These are phyloP conservation scores for Seriola rivoliana DNA, from an alignment of 2,113 vertebrate genomes.

Conservation along the genomic window DNA sequence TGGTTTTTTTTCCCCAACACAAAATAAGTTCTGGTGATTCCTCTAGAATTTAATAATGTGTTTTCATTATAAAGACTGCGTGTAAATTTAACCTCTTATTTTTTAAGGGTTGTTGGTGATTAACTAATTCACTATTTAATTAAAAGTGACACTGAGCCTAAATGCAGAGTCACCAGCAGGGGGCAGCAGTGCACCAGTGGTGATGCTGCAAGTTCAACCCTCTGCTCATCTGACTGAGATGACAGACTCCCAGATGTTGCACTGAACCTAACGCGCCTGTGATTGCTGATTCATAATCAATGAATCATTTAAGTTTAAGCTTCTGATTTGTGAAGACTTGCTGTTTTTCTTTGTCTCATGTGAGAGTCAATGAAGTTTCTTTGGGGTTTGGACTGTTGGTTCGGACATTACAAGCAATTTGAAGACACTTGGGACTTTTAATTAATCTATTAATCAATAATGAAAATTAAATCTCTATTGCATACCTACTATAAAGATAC, in stretches of 20 bases:
- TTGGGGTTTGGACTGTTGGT: not conserved
- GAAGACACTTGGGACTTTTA: no score
- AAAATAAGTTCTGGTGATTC: no score
- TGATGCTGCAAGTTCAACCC: no score
- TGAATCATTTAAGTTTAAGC: not conserved
- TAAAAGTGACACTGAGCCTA: not conserved
- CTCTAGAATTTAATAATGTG: no score
- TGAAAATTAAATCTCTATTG: no score
- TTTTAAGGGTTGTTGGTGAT: not conserved
- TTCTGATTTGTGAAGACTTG: not conserved
- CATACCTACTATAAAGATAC: no score
- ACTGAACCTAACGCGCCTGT: not conserved
- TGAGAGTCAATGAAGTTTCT: not conserved
- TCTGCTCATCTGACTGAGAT: not conserved
- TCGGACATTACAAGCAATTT: no score
- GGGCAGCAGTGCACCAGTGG: conserved; percentile 52
- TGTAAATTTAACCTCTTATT: not conserved
- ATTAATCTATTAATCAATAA: no score
- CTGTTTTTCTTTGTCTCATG: not conserved
- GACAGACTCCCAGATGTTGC: not conserved
- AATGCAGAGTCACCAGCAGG: conserved; percentile 55
- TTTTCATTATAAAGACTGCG: no score
- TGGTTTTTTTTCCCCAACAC: no score
- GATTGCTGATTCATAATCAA: not conserved
- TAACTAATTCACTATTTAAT: not conserved